Evolutionary conservation across 1,140 invertebrate species (phyloP), one percentile per base, ranked within the genome.

Genomic region (Oedothorax gibbosus): DNA sequence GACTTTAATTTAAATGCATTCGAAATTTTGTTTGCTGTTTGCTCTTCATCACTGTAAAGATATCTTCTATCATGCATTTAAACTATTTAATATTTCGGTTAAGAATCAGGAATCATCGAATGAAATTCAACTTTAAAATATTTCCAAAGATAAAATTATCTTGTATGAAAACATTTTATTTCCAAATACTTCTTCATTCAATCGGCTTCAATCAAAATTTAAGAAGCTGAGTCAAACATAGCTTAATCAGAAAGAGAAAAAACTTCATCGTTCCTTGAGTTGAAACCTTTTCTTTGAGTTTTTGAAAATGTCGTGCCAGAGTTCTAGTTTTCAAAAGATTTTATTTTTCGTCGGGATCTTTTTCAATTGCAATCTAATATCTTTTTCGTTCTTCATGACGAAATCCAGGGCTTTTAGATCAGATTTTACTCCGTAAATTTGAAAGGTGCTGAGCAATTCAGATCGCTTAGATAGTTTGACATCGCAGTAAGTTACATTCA

Each of bases 191-290:
- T n/a, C 18, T 73, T 20, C 53, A 56, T 73, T 73, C 71, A 73
- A 73, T 73, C 71, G 71, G 35, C 71, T 73, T 73, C 71, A 73
- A 73, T 73, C 71, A 73, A 49, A 57, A 54, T 57, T 73, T 73
- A 73, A 73, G 69, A 68, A 69, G 68, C 50, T 71, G 68, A 73
- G 71, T 56, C 71, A 73, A 73, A 73, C 51, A 73, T 56, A 57
- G 53, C 71, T 73, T 73, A 73, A 73, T 73, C 51, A 73, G 21
- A 73, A 73, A 56, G 71, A 35, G 35, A 21, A 73, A 57, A 35
- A 73, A 73, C 21, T 73, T 73, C 71, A 73, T n/a, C 71, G 71
- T 20, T 73, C 71, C 18, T 18, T 35, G 54, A 73, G 57, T 56
- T 73, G 71, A 73, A 73, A 75, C 54, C 60, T 21, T 75, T 75